Base-by-base conservation (phyloP, 2,797 vertebrate genomes). In the Echiichthys vipera region DNA sequence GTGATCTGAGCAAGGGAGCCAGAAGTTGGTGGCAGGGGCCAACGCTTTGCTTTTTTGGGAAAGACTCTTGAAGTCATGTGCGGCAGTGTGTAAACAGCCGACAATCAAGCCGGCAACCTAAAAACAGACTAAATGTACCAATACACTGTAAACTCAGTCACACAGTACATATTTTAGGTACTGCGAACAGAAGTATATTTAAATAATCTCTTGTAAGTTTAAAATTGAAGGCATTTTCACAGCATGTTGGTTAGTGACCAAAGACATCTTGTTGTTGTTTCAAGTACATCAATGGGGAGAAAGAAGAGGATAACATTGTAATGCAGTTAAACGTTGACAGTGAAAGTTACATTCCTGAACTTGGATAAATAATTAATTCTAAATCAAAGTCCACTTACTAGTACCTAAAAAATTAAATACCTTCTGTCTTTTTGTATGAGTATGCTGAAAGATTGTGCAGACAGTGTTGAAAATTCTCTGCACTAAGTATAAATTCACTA, bases 201-300 rank as follows among this genome's bases (percentile, higher is more conserved):
- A n/a, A n/a, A n/a, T n/a, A n/a, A n/a, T n/a, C n/a, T n/a, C n/a
- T n/a, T n/a, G n/a, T n/a, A 49, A 74, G 14, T 76, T 57, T 34
- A 62, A 51, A 56, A 10, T 59, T 18, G 12, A 10, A 18, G 34
- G 62, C 25, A 30, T 75, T 79, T 74, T 65, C 32, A 34, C 29
- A 43, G 42, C 17, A 3, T 56, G 22, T 29, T 54, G 56, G 22
- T 29, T 22, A 57, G 30, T 51, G 61, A 84, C 37, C 51, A 71
- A 71, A 81, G 40, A 78, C 5, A 25, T 66, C 42, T 74, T 74
- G 67, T 74, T 70, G 56, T 74, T 74, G 77, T 83, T 74, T 61
- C 12, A 64, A 74, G 51, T 43, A 50, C 56, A 61, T 73, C 70
- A 29, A 51, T 0, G 5, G 66, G 59, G 47, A 68, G 46, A 53